Base-by-base conservation (phyloP, 2,888 invertebrate genomes). In the Geotrupes spiniger region DNA sequence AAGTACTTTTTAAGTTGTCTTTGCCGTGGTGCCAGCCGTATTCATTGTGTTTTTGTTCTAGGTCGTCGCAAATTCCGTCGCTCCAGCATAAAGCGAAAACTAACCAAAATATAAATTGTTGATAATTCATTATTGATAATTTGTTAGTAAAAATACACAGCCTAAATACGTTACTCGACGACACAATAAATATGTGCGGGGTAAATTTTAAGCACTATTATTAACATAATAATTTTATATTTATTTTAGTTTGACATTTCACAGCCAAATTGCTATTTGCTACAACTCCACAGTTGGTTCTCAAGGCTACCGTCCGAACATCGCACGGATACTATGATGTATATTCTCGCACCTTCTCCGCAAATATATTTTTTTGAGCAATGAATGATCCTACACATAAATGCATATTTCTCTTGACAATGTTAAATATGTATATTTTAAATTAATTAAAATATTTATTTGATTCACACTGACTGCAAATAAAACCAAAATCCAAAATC, bases 1-100 rank as follows among this genome's bases (percentile, higher is more conserved):
- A 76, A 27, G 75, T 75, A 63, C 73, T 76, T 56, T 62, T 63
- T 21, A 51, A 41, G 49, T 52, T 58, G 42, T 54, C 54, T 21
- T 51, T 58, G 15, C 39, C 48, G 14, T 27, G 42, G 15, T 36
- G 42, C 37, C 51, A 49, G 39, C 53, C 49, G 42, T 56, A 53
- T n/a, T 53, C 46, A 47, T 57, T 57, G 43, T 55, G 48, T 5
- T 46, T 56, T 54, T 53, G 51, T 36, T 57, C 56, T 39, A 47
- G 38, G 33, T 61, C 51, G 50, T 57, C 52, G 48, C 54, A 51
- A 53, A 54, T 46, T 46, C 58, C 60, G 50, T 62, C 59, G 49
- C 65, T 62, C 62, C 65, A 64, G 48, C 63, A 68, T 41, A 68
- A 53, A 51, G 63, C 61, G 46, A 70, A 64, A 56, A 69, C 57